Percentiles rank a stretch among this genome's conserved stretches.
phyloP scores from a whole-genome alignment of 2,113 vertebrate species.

The Protomyctophum bolini region DNA sequence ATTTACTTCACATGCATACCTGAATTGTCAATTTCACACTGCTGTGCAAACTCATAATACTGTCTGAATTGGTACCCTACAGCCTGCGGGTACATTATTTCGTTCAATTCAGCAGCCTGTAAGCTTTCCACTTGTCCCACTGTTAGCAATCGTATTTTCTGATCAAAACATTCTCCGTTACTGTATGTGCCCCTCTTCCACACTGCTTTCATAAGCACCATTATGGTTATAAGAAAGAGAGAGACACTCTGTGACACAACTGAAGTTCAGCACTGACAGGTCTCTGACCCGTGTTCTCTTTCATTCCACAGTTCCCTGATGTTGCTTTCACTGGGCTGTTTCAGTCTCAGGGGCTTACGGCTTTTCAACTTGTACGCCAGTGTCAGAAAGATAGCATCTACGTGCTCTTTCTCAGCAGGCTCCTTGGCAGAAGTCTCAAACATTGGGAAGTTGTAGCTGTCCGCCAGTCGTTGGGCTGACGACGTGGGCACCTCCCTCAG shows the following conservation, averaged over 20 bases:
- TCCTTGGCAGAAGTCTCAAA: conserved; percentile 82
- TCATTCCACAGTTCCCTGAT: conserved; percentile 49
- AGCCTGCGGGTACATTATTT: conserved; percentile 4
- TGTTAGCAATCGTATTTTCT: background rate
- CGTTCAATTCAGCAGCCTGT: background rate
- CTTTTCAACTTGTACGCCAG: conserved; percentile 79
- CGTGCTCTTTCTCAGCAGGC: conserved; percentile 73
- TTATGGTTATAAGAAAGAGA: conserved; percentile 1
- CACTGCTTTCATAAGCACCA: conserved; percentile 5
- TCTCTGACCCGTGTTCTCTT: conserved; percentile 35
- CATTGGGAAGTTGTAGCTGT: conserved; percentile 76
- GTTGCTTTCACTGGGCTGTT: conserved; percentile 65
- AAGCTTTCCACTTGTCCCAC: background rate
- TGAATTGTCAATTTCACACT: conserved; percentile 36
- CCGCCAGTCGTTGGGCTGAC: conserved; percentile 71
- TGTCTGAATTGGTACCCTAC: background rate
- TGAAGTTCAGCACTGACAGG: conserved; percentile 63
- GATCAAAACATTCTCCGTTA: background rate
- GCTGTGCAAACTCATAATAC: conserved; percentile 24
- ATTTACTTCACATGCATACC: conserved; percentile 44
- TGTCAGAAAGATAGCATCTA: conserved; percentile 80
- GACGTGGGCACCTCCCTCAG: conserved; percentile 72
- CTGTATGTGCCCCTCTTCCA: background rate
- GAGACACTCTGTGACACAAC: background rate
- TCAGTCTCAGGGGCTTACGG: conserved; percentile 77